These are phyloP conservation scores for Catharus bicknelli DNA, from an alignment of 2,113 vertebrate species.

Conservation along the genomic window DNA sequence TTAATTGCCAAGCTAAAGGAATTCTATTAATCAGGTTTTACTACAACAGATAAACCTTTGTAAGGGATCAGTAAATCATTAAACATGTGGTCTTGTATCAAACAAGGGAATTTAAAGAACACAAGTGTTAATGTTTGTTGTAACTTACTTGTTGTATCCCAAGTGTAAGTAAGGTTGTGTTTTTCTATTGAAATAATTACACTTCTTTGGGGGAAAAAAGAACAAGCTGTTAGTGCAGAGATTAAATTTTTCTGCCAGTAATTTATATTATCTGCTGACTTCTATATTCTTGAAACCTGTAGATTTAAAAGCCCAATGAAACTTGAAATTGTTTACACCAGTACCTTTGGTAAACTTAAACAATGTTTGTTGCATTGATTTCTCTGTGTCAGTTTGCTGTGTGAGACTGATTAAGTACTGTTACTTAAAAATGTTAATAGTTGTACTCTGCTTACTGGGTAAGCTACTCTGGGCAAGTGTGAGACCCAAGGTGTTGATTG, in stretches of 20 bases:
- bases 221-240: slow-evolving; percentile 36
- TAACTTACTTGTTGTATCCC: not conserved
- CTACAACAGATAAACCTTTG: slow-evolving; percentile 22
- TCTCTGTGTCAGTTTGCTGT: not conserved
- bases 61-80: slow-evolving; percentile 41
- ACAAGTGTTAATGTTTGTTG: slow-evolving; percentile 49
- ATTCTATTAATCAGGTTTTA: slow-evolving; percentile 26
- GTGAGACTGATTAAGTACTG: not conserved
- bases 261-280: not conserved
- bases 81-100: slow-evolving; percentile 37
- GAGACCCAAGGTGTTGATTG: not conserved
- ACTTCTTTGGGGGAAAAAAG: not conserved
- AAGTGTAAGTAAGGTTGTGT: slow-evolving; percentile 52
- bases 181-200: slow-evolving; percentile 54
- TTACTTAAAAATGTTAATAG: slow-evolving; percentile 23
- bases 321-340: not conserved
- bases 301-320: not conserved
- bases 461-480: not conserved
- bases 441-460: not conserved
- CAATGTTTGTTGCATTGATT: not conserved
- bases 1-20: not conserved
- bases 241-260: slow-evolving; percentile 43
- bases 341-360: not conserved
- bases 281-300: not conserved
- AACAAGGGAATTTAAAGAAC: slow-evolving; percentile 63